Base-by-base conservation (phyloP, 2,888 invertebrate genomes). In the Andrena praecox region DNA sequence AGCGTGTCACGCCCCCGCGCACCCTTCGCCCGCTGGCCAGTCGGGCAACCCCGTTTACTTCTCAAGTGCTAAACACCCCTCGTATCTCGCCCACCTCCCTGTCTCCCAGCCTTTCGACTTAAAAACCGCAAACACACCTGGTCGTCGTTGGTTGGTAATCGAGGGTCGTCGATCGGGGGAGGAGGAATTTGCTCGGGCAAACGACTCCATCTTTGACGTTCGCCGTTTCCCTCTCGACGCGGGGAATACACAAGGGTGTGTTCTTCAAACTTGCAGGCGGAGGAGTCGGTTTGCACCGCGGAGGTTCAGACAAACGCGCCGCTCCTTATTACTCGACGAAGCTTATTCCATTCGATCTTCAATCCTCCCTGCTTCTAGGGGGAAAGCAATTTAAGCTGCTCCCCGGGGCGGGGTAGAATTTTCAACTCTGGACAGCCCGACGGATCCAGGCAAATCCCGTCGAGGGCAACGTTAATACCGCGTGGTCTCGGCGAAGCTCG, bases 1-100 rank as follows among this genome's bases (percentile, higher is more conserved):
- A 84, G 82, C 79, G 85, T 87, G 89, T 90, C 90, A 84, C 85
- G 85, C 86, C 87, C 75, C 82, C 76, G 64, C 64, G 16, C 59
- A 10, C 74, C 29, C 72, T 42, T 54, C 79, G 64, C 24, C 29
- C 79, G 67, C 70, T 27, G 56, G 42, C 0, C 64, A 66, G 48
- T 33, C 62, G 24, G 64, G 54, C 84, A 82, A 82, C 85, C 84
- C 78, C 80, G 76, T 87, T 87, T 42, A 77, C 79, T 81, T 79
- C 82, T 72, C 63, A 66, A 87, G 87, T 73, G 77, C 76, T 87
- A 80, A 82, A 77, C 86, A 78, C 85, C 76, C 86, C 86, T 75
- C 60, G 56, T 67, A 76, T 82, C 70, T 80, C 69, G 63, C 27
- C 73, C n/a, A 59, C 35, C 24, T 31, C 52, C 64, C 52, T 29